These are phyloP conservation scores for Leptodactylus fuscus DNA, from an alignment of 2,113 vertebrate genomes.

Conservation along the genomic window DNA sequence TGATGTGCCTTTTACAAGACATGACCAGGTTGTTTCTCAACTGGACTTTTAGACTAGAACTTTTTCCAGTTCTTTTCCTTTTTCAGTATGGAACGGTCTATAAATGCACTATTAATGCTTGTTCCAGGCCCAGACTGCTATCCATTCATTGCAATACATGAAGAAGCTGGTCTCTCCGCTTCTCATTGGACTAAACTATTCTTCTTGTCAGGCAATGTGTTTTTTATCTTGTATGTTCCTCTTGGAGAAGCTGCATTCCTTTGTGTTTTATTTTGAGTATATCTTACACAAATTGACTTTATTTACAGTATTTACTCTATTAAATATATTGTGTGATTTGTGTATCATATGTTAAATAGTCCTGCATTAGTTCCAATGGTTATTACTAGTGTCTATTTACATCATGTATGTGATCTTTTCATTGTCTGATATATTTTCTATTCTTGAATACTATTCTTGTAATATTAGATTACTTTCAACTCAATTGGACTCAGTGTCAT, in stretches of 20 bases:
- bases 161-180: too few species aligned
- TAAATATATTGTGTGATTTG: constrained; percentile 39
- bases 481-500: constrained; percentile 63
- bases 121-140: neutral
- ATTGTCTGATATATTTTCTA: constrained; percentile 38
- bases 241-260: constrained; percentile 39
- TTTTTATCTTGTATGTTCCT: neutral
- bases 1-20: constrained; percentile 87
- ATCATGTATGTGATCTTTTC: constrained; percentile 14
- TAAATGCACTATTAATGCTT: neutral
- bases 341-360: constrained; percentile 56
- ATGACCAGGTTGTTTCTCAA: constrained; percentile 21
- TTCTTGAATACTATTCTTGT: constrained; percentile 66
- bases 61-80: neutral
- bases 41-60: neutral
- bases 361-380: constrained; percentile 20
- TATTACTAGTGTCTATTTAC: constrained; percentile 13
- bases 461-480: constrained; percentile 68
- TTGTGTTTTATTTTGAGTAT: constrained; percentile 30
- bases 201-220: neutral
- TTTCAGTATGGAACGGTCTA: neutral
- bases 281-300: constrained; percentile 38
- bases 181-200: neutral
- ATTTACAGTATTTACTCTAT: constrained; percentile 56
- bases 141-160: neutral